A percentile compares a stretch with the other conserved stretches of the same genome.
These are phyloP conservation scores for Trachelus troglodyta DNA, from an alignment of 2,888 invertebrate species.

Conservation along the genomic window DNA sequence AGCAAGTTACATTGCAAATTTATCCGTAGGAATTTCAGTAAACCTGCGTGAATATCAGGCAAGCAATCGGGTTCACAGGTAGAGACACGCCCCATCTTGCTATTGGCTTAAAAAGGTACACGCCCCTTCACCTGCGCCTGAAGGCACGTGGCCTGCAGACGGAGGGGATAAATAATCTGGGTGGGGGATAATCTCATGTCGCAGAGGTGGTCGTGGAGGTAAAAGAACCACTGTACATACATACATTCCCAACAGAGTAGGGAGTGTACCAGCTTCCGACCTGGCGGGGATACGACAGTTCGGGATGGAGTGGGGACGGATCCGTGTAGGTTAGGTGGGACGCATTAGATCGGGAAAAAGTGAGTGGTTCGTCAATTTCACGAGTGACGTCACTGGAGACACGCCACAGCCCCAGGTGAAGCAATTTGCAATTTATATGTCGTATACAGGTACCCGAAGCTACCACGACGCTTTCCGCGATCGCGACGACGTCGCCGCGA, in stretches of 20 bases:
- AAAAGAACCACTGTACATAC: no score
- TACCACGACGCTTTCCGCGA: no score
- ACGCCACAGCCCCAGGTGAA: slow-evolving; percentile 49
- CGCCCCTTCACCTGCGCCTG: slow-evolving; percentile 60
- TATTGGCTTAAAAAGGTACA: slow-evolving; percentile 57
- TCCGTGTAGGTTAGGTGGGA: no score
- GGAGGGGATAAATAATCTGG: slow-evolving; percentile 25
- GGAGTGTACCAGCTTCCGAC: no score
- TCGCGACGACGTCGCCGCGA: no score
- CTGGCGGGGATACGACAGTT: no score
- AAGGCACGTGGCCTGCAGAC: not conserved
- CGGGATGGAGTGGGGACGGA: slow-evolving; percentile 10
- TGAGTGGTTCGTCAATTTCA: no score
- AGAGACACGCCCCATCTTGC: slow-evolving; percentile 56
- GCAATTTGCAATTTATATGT: slow-evolving; percentile 6
- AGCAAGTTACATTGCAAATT: not conserved
- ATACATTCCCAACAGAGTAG: no score
- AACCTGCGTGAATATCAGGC: slow-evolving; percentile 46
- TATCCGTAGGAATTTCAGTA: slow-evolving; percentile 11
- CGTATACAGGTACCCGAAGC: not conserved
- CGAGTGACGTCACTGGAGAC: slow-evolving; percentile 55
- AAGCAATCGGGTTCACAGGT: slow-evolving; percentile 54
- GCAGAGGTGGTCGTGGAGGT: no score
- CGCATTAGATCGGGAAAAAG: no score
- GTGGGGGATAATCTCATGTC: slow-evolving; percentile 43